Conservation (phyloP, 2,888 invertebrate genomes). For the Chydorus sphaericus region DNA sequence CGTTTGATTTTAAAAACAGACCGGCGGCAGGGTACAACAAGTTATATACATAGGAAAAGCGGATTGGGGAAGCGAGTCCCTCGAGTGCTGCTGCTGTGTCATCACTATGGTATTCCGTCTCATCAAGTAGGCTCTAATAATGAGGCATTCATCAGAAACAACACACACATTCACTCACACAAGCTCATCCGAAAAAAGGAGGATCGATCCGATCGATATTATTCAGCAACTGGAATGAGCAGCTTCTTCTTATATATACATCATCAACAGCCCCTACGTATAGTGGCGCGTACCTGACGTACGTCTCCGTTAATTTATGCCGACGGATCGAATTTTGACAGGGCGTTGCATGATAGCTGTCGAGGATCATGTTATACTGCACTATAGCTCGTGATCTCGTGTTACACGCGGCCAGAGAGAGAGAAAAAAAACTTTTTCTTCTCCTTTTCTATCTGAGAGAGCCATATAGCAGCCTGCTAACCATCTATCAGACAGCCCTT, state of each 20-base stretch:
- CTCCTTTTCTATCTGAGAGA: neutral
- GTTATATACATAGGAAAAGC: no score
- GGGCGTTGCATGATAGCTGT: slow-evolving; percentile 7
- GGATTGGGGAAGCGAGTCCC: no score
- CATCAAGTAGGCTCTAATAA: no score
- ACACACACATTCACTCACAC: no score
- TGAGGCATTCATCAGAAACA: no score
- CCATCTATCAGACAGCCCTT: neutral
- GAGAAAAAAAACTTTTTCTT: neutral
- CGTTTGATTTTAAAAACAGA: no score
- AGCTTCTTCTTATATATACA: neutral
- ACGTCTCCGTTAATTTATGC: slow-evolving; percentile 6
- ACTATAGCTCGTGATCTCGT: no score
- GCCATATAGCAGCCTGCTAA: neutral
- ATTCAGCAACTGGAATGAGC: neutral
- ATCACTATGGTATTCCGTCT: no score
- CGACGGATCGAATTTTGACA: slow-evolving; percentile 7
- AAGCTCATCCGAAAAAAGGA: no score
- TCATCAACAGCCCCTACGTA: neutral
- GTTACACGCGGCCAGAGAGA: no score
- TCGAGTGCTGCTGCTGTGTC: no score
- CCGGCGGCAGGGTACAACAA: no score
- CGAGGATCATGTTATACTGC: slow-evolving; percentile 1
- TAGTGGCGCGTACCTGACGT: slow-evolving; percentile 2
- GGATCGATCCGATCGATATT: neutral